A percentile compares a stretch with the other conserved stretches of the same genome.
Conservation (phyloP, 2,113 vertebrate species). For the Malurus cyaneus region DNA sequence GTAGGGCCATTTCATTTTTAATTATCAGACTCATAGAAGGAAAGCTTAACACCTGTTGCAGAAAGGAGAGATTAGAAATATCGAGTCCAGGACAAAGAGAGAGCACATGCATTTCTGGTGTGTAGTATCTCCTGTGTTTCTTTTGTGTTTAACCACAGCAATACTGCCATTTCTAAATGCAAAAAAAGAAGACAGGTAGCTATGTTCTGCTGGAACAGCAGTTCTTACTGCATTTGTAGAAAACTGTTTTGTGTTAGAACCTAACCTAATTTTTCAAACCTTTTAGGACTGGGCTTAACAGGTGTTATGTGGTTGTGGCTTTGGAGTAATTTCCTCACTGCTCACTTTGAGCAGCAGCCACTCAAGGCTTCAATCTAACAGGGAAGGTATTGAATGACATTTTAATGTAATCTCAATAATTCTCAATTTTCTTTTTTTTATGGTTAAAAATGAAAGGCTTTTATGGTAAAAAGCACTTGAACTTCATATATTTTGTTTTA, state of each 20-base stretch:
- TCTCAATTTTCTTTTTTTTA: too few species aligned
- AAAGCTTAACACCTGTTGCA: neutral
- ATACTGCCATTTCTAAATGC: neutral
- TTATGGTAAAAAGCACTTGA: neutral
- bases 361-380: neutral
- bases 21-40: neutral
- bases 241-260: neutral
- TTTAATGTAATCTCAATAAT: neutral
- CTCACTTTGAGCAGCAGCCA: neutral
- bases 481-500: neutral
- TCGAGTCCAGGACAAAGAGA: neutral
- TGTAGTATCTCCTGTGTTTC: neutral
- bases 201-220: neutral
- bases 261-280: neutral
- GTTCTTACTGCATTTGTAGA: neutral
- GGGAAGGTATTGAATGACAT: neutral
- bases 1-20: neutral
- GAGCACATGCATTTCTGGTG: neutral
- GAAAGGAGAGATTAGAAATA: neutral
- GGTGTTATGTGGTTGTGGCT: rapidly evolving
- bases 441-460: neutral
- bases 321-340: neutral
- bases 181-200: neutral
- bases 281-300: neutral
- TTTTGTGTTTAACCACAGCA: neutral